A percentile compares a stretch with the other conserved stretches of the same genome.
Evolutionary conservation across 2,888 invertebrate genomes (phyloP).

Genomic region (Biston betularia): DNA sequence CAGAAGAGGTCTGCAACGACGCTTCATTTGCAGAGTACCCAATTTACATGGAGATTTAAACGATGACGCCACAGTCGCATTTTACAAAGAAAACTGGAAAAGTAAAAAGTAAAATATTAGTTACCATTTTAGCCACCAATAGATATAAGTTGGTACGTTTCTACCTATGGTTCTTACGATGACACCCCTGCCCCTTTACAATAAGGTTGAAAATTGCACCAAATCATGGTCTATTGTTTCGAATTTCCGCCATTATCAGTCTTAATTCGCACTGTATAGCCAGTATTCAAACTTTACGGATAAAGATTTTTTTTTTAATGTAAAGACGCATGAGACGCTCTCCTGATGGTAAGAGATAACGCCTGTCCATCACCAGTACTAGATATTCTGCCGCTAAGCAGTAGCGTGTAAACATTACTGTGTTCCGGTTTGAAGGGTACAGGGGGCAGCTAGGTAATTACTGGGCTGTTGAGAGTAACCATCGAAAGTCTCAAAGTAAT

Average conservation of each 20-base stretch:
- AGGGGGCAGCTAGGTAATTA: no score
- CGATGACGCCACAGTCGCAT: not conserved
- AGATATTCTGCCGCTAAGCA: no score
- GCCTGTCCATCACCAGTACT: no score
- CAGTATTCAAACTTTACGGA: constrained; percentile 12
- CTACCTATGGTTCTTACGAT: not conserved
- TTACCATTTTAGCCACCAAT: not conserved
- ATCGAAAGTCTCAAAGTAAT: no score
- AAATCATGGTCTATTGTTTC: constrained; percentile 31
- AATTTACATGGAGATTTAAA: not conserved
- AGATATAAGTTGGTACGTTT: not conserved
- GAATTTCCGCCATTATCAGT: constrained; percentile 34
- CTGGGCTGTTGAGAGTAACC: no score
- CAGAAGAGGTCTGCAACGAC: constrained; percentile 5
- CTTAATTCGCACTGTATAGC: not conserved
- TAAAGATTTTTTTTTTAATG: no score
- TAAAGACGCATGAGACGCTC: no score
- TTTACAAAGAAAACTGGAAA: no score
- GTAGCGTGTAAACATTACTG: no score
- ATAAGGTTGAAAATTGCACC: constrained; percentile 31
- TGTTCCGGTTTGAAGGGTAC: no score
- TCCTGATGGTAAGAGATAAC: no score
- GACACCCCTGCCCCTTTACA: constrained; percentile 25
- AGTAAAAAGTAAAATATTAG: not conserved
- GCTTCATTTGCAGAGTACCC: not conserved